phyloP scores from a whole-genome alignment of 2,113 vertebrate species.

The Alaudala cheleensis region DNA sequence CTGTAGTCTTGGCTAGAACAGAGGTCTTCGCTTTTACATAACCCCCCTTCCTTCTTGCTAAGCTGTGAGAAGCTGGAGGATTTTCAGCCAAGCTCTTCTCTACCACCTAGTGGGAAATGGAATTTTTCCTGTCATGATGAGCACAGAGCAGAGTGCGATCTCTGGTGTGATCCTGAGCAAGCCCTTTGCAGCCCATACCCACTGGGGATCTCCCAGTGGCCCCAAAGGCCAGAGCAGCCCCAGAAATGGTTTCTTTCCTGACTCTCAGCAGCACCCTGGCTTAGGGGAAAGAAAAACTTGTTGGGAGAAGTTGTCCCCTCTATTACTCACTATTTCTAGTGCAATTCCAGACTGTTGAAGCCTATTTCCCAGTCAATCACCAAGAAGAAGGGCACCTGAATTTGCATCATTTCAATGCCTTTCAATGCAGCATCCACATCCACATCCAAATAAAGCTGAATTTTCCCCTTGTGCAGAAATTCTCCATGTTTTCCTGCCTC shows the following conservation, averaged over 20 bases:
- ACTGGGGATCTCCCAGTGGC: accelerated
- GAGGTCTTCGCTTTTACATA: accelerated
- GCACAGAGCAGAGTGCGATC: accelerated
- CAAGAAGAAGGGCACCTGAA: neutral
- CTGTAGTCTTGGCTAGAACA: neutral
- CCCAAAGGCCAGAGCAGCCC: neutral
- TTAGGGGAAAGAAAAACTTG: neutral
- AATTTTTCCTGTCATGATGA: neutral
- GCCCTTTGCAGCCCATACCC: neutral
- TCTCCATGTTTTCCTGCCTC: neutral
- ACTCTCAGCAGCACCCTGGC: neutral
- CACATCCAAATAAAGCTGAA: neutral
- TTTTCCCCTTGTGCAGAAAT: neutral
- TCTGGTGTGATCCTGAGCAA: neutral
- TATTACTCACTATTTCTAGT: neutral
- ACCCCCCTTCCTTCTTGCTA: neutral
- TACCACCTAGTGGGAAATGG: constrained; percentile 57
- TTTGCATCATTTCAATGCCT: neutral
- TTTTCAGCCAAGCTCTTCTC: constrained; percentile 41
- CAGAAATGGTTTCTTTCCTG: accelerated
- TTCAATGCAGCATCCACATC: neutral
- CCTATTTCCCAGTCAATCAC: neutral
- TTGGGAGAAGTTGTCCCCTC: neutral
- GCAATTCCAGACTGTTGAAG: neutral
- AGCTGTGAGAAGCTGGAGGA: neutral